phyloP scores from a whole-genome alignment of 2,888 invertebrate species.

The Pharmacophagus antenor region DNA sequence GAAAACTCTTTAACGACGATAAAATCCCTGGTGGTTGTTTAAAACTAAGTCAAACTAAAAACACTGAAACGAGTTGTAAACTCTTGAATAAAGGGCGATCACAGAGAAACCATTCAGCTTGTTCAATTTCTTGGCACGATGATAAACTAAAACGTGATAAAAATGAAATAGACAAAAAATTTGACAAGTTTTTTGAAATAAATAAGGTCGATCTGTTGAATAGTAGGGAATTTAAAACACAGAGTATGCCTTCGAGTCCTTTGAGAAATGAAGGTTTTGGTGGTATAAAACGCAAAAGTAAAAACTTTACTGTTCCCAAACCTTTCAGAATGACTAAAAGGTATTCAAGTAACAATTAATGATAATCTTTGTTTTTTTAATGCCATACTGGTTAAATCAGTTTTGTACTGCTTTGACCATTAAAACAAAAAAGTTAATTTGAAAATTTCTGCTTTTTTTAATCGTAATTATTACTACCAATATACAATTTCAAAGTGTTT shows the following conservation, averaged over 20 bases:
- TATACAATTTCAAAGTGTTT: too few relatives aligned
- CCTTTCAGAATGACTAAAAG: conserved; percentile 86
- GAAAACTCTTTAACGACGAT: conserved; percentile 29
- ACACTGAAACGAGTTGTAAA: conserved; percentile 45
- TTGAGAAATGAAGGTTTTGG: conserved; percentile 56
- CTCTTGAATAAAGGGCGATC: conserved; percentile 47
- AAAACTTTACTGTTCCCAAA: conserved; percentile 82
- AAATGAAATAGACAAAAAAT: conserved; percentile 64
- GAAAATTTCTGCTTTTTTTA: too few relatives aligned
- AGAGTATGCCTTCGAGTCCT: conserved; percentile 82
- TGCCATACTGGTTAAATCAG: too few relatives aligned
- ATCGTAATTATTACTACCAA: too few relatives aligned
- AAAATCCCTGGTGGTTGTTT: conserved; percentile 25
- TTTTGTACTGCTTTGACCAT: too few relatives aligned
- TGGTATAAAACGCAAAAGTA: conserved; percentile 51
- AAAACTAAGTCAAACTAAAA: conserved; percentile 43
- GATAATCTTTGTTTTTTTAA: too few relatives aligned
- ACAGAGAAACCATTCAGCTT: conserved; percentile 68
- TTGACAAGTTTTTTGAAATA: conserved; percentile 62
- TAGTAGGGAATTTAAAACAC: conserved; percentile 64
- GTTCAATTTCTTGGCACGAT: conserved; percentile 76
- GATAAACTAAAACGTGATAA: conserved; percentile 52
- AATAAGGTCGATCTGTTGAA: conserved; percentile 41
- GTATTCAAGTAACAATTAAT: too few relatives aligned
- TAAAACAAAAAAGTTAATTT: too few relatives aligned